Conservation (phyloP, 2,888 invertebrate species). For the Caenorhabditis japonica region DNA sequence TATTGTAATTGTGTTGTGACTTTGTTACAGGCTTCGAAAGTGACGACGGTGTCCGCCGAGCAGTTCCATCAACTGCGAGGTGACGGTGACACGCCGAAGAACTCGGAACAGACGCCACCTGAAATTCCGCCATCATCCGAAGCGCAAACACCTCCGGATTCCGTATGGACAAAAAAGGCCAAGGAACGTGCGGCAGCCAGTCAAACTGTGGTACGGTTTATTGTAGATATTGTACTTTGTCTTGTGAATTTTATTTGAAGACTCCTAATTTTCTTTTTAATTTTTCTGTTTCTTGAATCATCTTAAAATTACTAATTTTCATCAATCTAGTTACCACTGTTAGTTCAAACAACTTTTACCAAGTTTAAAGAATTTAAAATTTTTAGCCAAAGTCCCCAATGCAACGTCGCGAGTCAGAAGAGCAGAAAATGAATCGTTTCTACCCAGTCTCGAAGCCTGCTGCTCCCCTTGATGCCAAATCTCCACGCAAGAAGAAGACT, state of each 20-base stretch:
- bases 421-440: slow-evolving; percentile 83
- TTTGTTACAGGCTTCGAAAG: slow-evolving; percentile 60
- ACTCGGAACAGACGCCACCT: slow-evolving; percentile 52
- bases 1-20: slow-evolving; percentile 45
- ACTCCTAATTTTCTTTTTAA: slow-evolving; percentile 1
- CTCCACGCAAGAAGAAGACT: slow-evolving; percentile 86
- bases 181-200: slow-evolving; percentile 73
- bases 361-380: too few species aligned
- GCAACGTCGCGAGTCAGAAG: slow-evolving; percentile 73
- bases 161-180: slow-evolving; percentile 76
- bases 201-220: slow-evolving; percentile 53
- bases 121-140: slow-evolving; percentile 53
- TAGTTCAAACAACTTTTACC: too few species aligned
- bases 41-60: slow-evolving; percentile 66
- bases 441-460: slow-evolving; percentile 91
- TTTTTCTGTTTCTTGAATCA: slow-evolving; percentile 2
- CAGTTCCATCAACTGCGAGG: slow-evolving; percentile 65
- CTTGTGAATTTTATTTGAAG: too few species aligned
- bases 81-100: slow-evolving; percentile 20
- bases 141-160: slow-evolving; percentile 56
- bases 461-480: slow-evolving; percentile 79
- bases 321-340: too few species aligned
- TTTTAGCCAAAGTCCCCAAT: slow-evolving; percentile 76
- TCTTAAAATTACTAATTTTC: too few species aligned
- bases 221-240: background rate